Conservation (phyloP, 1,140 invertebrate genomes). For the Diorhabda sublineata region DNA sequence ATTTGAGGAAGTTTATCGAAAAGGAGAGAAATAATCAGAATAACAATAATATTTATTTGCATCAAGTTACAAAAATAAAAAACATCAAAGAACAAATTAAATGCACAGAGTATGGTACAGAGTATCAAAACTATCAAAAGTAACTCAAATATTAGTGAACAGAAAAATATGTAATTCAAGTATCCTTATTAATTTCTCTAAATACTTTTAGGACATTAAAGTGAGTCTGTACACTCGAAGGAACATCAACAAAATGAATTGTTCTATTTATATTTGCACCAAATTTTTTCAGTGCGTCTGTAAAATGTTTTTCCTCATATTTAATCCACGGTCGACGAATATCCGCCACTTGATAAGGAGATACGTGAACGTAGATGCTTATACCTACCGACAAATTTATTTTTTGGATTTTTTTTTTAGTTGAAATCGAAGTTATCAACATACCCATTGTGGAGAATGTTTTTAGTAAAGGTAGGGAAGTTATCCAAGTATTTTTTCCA, state of each 20-base stretch:
- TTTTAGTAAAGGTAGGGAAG: constrained; percentile 63
- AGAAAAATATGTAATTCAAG: too few species aligned
- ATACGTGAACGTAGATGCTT: constrained; percentile 70
- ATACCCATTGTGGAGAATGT: constrained; percentile 63
- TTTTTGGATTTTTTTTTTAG: background rate
- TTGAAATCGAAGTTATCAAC: constrained; percentile 11
- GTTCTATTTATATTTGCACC: constrained; percentile 58
- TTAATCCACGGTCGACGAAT: constrained; percentile 74
- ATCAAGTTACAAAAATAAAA: too few species aligned
- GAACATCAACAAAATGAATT: constrained; percentile 63
- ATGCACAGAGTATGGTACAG: too few species aligned
- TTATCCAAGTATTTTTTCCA: constrained; percentile 80
- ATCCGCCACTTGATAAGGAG: constrained; percentile 78
- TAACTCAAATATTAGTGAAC: too few species aligned
- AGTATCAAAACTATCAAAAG: too few species aligned
- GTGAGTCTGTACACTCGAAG: constrained; percentile 61
- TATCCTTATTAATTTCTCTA: constrained; percentile 20
- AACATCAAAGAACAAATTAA: too few species aligned
- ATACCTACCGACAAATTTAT: constrained; percentile 50
- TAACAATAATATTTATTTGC: too few species aligned
- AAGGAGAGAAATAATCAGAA: too few species aligned
- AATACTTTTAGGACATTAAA: constrained; percentile 65
- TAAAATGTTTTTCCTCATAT: constrained; percentile 74
- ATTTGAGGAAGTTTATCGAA: too few species aligned
- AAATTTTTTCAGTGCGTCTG: constrained; percentile 58